These are phyloP conservation scores for Seira musarum DNA, from an alignment of 2,888 invertebrate genomes.

Conservation along the genomic window DNA sequence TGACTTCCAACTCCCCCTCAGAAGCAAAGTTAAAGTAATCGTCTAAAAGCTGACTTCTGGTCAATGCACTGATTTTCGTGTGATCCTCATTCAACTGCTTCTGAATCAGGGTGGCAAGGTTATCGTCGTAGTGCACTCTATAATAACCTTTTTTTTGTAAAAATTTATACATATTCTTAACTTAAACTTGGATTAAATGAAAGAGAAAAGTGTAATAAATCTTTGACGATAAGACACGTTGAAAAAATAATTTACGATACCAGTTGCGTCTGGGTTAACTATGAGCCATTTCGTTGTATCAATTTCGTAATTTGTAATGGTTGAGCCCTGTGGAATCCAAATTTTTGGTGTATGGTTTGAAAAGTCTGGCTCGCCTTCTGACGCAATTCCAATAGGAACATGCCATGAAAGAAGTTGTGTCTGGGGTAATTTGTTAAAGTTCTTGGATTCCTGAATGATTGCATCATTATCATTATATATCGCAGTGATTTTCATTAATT, in stretches of 20 bases:
- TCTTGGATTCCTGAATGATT: no score
- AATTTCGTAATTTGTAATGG: constrained; percentile 21
- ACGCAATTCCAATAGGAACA: constrained; percentile 63
- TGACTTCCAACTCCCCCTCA: constrained; percentile 52
- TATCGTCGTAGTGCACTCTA: constrained; percentile 70
- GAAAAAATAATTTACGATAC: constrained; percentile 34
- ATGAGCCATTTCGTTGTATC: constrained; percentile 70
- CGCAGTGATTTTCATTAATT: no score
- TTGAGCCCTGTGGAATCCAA: constrained; percentile 59
- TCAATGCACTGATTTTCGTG: constrained; percentile 71
- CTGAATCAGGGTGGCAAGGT: constrained; percentile 68
- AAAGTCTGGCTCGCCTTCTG: constrained; percentile 53
- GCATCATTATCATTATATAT: no score
- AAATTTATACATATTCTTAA: not conserved
- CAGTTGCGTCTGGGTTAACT: constrained; percentile 71
- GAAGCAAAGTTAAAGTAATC: constrained; percentile 72
- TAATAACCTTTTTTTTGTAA: constrained; percentile 60
- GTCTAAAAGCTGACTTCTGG: constrained; percentile 74
- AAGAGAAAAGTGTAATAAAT: constrained; percentile 22
- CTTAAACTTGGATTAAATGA: not conserved
- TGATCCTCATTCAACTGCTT: constrained; percentile 71
- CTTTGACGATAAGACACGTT: no score
- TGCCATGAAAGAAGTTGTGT: constrained; percentile 54
- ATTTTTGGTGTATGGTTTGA: constrained; percentile 58
- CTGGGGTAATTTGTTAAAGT: constrained; percentile 11